Conservation (phyloP, 2,888 invertebrate genomes). For the Dasysyrphus tricinctus region DNA sequence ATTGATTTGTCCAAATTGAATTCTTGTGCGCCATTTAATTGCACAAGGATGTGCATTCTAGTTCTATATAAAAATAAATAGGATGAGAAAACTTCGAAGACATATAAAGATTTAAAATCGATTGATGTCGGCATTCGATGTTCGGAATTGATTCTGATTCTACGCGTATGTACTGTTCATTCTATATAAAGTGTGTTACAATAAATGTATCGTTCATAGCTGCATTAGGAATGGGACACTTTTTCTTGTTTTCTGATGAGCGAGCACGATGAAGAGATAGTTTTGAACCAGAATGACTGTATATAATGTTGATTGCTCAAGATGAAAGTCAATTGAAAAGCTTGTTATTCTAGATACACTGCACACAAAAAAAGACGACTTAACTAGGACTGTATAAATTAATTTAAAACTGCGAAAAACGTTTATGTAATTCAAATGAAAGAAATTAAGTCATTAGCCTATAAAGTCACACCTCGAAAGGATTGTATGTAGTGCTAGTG, state of each 20-base stretch:
- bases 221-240: conserved; percentile 35
- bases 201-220: conserved; percentile 1
- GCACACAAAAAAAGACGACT: not conserved
- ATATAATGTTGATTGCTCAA: conserved; percentile 8
- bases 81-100: conserved; percentile 29
- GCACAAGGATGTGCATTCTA: conserved; percentile 73
- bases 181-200: conserved; percentile 50
- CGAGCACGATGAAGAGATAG: not conserved
- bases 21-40: conserved; percentile 75
- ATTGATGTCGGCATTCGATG: conserved; percentile 41
- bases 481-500: too few species aligned
- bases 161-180: not conserved
- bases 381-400: conserved; percentile 30
- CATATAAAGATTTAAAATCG: conserved; percentile 32
- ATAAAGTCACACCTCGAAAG: too few species aligned
- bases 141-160: conserved; percentile 39
- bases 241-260: conserved; percentile 1
- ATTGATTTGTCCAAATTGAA: conserved; percentile 73
- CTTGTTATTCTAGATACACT: conserved; percentile 20
- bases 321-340: conserved; percentile 23
- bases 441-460: too few species aligned
- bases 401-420: not conserved
- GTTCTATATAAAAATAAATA: conserved; percentile 35
- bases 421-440: too few species aligned
- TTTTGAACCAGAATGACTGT: conserved; percentile 6